A percentile compares a stretch with the other conserved stretches of the same genome.
phyloP scores from a whole-genome alignment of 2,888 invertebrate species.

The Leptodirus hochenwartii region DNA sequence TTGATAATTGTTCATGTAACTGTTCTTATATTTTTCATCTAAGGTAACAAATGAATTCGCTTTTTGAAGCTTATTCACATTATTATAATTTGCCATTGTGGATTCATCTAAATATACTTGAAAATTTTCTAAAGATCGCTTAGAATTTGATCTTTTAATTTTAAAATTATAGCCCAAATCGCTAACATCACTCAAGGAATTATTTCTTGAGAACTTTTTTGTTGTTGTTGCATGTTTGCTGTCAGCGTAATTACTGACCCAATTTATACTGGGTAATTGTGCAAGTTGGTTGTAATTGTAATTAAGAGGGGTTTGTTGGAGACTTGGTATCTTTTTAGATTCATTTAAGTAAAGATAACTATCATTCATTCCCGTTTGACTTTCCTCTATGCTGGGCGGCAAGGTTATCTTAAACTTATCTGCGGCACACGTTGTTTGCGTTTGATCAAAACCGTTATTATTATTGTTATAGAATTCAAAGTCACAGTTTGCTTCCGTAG shows the following conservation, averaged over 20 bases:
- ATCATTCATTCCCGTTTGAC: too few species aligned
- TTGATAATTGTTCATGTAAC: too few species aligned
- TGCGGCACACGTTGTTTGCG: too few species aligned
- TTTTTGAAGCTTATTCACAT: conserved; percentile 16
- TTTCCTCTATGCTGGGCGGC: conserved; percentile 8
- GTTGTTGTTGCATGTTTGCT: too few species aligned
- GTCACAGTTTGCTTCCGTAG: conserved; percentile 43
- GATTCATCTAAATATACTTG: conserved; percentile 21
- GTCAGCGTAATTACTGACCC: too few species aligned
- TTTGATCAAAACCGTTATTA: not conserved
- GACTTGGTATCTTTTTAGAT: too few species aligned
- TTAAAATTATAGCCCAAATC: conserved; percentile 11
- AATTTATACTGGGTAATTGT: too few species aligned
- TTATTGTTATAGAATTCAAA: conserved; percentile 35
- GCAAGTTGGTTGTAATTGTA: too few species aligned
- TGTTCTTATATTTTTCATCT: too few species aligned
- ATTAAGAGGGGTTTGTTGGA: too few species aligned
- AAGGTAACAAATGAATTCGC: conserved; percentile 23
- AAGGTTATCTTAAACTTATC: conserved; percentile 7
- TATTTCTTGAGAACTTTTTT: conserved; percentile 4
- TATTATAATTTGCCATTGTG: too few species aligned
- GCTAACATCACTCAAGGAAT: conserved; percentile 2
- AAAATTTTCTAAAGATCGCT: conserved; percentile 24
- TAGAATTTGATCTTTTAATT: conserved; percentile 23
- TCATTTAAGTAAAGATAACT: too few species aligned